Conservation (phyloP, 2,113 vertebrate genomes). For the Entomyzon cyanotis region DNA sequence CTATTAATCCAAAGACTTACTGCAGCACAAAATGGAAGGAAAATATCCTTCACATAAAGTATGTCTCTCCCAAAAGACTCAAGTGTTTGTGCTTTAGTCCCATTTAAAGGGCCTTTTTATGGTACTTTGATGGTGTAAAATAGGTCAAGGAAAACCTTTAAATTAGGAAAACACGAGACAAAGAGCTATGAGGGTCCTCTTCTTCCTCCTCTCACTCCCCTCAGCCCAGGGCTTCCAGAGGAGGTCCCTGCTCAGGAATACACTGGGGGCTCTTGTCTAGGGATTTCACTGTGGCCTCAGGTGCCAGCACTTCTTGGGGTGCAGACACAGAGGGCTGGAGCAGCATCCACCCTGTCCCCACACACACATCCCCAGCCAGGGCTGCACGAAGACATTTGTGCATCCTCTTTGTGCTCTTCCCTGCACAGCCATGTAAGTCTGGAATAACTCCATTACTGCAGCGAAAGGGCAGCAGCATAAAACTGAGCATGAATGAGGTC, state of each 20-base stretch:
- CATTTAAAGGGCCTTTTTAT: background rate
- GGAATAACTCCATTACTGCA: background rate
- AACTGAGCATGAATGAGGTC: background rate
- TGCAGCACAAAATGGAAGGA: background rate
- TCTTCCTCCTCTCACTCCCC: background rate
- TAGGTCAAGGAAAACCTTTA: background rate
- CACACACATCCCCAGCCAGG: accelerated
- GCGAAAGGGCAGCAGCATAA: background rate
- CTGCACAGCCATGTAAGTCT: background rate
- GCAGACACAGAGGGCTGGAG: background rate
- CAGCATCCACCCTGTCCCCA: background rate
- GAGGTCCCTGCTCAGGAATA: background rate
- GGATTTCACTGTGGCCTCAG: background rate
- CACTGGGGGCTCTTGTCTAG: accelerated
- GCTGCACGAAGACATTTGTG: background rate
- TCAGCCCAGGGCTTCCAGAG: background rate
- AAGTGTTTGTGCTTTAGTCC: background rate
- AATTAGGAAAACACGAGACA: background rate
- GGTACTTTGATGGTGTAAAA: background rate
- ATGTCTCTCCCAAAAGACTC: background rate
- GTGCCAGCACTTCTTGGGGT: too few relatives aligned
- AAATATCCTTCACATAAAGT: background rate
- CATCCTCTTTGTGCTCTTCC: background rate
- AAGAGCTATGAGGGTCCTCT: background rate
- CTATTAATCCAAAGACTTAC: background rate